Evolutionary conservation across 2,888 invertebrate species (phyloP).

Genomic region (Drosophila nr. medialis): DNA sequence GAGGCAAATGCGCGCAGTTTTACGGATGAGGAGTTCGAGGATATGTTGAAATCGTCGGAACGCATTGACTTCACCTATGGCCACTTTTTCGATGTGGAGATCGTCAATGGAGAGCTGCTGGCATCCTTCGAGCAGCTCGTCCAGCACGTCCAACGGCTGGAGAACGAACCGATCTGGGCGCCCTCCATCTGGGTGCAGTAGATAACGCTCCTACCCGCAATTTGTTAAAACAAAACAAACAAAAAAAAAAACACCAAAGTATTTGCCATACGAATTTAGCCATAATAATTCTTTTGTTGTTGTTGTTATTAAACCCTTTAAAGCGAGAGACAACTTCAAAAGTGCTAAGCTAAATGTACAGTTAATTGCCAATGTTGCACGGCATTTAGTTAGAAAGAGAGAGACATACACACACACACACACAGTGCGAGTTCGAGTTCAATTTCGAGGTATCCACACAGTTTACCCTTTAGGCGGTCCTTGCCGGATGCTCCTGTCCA

Average conservation of each 20-base stretch:
- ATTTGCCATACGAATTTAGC: conserved; percentile 80
- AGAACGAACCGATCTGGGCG: conserved; percentile 97
- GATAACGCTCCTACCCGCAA: conserved; percentile 18
- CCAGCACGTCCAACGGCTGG: conserved; percentile 92
- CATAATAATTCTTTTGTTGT: conserved; percentile 28
- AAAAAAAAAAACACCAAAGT: conserved; percentile 65
- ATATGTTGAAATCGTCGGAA: conserved; percentile 93
- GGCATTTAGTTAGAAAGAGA: conserved; percentile 58
- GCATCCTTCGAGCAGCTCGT: conserved; percentile 94
- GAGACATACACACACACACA: neutral
- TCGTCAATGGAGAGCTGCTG: conserved; percentile 96
- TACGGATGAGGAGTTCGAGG: conserved; percentile 95
- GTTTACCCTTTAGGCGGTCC: conserved; percentile 46
- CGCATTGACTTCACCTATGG: conserved; percentile 96
- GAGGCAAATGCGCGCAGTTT: conserved; percentile 95
- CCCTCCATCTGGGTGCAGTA: conserved; percentile 97
- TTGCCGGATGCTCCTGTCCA: conserved; percentile 46
- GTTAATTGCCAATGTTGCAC: conserved; percentile 54
- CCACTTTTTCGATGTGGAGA: conserved; percentile 96
- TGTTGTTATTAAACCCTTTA: conserved; percentile 7
- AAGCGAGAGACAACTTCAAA: conserved; percentile 18
- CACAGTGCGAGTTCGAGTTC: neutral
- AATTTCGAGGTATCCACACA: conserved; percentile 4
- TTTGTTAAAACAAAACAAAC: conserved; percentile 52
- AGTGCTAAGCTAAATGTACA: conserved; percentile 63